These are phyloP conservation scores for Puntigrus tetrazona DNA, from an alignment of 2,113 vertebrate species.

Conservation along the genomic window DNA sequence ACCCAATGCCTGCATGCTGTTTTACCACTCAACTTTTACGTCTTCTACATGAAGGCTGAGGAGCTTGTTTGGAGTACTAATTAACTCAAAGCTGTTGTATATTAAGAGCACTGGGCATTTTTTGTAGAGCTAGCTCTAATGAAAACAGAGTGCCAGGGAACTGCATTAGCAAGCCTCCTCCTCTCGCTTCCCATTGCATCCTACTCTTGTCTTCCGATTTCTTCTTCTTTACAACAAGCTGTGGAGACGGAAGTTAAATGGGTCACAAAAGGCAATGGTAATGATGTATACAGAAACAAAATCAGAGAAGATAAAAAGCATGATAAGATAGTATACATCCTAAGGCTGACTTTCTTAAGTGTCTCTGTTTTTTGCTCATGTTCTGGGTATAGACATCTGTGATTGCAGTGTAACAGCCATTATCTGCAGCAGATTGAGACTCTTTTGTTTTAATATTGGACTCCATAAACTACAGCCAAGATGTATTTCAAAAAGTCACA, in stretches of 20 bases:
- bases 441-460: conserved; percentile 67
- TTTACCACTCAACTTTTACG: conserved; percentile 66
- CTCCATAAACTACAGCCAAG: neutral
- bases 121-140: conserved; percentile 65
- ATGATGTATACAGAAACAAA: conserved; percentile 51
- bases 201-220: conserved; percentile 15
- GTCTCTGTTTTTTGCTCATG: neutral
- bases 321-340: conserved; percentile 9
- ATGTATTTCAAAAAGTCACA: neutral
- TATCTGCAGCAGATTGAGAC: conserved; percentile 56
- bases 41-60: conserved; percentile 62
- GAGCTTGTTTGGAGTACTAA: conserved; percentile 72
- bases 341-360: neutral
- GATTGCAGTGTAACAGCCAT: conserved; percentile 28
- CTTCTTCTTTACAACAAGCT: conserved; percentile 36
- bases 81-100: conserved; percentile 74
- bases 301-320: conserved; percentile 57
- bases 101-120: conserved; percentile 67
- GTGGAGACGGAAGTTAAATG: conserved; percentile 46
- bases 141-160: conserved; percentile 65
- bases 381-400: neutral
- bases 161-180: conserved; percentile 48
- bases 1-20: conserved; percentile 66
- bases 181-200: conserved; percentile 46
- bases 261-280: conserved; percentile 45